Conservation (phyloP, 2,113 vertebrate species). For the Mesocricetus auratus region DNA sequence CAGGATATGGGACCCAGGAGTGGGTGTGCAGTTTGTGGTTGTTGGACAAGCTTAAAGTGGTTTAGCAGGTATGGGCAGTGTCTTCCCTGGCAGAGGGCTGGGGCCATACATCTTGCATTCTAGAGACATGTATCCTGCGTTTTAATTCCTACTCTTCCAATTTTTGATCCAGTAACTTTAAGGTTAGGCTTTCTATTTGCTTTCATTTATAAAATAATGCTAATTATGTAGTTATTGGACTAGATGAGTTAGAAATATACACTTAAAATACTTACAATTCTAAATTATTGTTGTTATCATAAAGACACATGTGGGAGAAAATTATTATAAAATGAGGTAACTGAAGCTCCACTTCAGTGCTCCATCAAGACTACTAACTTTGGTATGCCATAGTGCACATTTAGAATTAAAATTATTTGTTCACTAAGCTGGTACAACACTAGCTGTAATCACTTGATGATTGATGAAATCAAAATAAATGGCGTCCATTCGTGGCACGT, state of each 20-base stretch:
- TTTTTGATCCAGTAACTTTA: neutral
- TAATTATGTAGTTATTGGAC: neutral
- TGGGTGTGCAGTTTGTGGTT: neutral
- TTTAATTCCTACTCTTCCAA: neutral
- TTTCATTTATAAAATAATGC: conserved; percentile 22
- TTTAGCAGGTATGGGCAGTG: neutral
- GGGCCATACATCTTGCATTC: neutral
- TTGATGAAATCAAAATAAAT: neutral
- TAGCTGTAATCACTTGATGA: neutral
- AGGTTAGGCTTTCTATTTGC: conserved; percentile 6
- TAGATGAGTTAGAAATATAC: conserved; percentile 38
- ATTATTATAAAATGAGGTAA: conserved; percentile 41
- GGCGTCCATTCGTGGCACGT: neutral
- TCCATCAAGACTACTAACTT: neutral
- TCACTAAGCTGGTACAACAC: neutral
- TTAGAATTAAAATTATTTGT: conserved; percentile 45
- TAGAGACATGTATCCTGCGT: neutral
- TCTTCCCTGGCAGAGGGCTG: neutral
- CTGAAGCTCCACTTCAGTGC: neutral
- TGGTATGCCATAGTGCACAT: neutral
- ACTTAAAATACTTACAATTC: neutral
- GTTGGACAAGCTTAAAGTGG: neutral
- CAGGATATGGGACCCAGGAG: neutral
- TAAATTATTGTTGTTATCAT: conserved; percentile 21
- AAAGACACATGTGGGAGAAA: neutral